Percentiles rank a stretch among this genome's conserved stretches.
Conservation (phyloP, 1,140 invertebrate genomes). For the Idris sp. region DNA sequence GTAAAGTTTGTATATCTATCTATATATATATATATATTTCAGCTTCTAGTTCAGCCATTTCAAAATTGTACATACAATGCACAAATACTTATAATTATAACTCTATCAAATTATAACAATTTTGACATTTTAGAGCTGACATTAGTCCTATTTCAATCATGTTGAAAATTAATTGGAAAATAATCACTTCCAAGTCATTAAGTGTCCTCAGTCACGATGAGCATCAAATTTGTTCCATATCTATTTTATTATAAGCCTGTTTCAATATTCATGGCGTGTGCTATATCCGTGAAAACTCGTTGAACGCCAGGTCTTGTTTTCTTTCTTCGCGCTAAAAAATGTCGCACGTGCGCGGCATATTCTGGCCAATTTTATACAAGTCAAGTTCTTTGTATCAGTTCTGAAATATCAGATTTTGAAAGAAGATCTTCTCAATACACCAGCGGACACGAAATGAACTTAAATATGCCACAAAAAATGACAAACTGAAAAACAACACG, state of each 20-base stretch:
- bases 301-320: conserved; percentile 57
- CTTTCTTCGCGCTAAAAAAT: conserved; percentile 51
- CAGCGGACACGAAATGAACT: conserved; percentile 9
- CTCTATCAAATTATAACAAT: too few species aligned
- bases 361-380: conserved; percentile 25
- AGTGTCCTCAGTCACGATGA: conserved; percentile 24
- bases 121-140: too few species aligned
- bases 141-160: too few species aligned
- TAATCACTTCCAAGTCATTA: conserved; percentile 3
- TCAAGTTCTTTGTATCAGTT: conserved; percentile 56
- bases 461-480: neutral
- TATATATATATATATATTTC: too few species aligned
- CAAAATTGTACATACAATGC: too few species aligned
- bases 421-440: conserved; percentile 42
- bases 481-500: conserved; percentile 13
- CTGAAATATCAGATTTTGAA: conserved; percentile 44
- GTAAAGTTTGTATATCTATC: too few species aligned
- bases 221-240: conserved; percentile 52
- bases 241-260: conserved; percentile 49
- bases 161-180: too few species aligned
- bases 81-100: too few species aligned
- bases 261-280: conserved; percentile 58
- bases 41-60: too few species aligned
- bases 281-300: conserved; percentile 60
- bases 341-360: conserved; percentile 55